phyloP scores from a whole-genome alignment of 2,797 vertebrate genomes.

The Poecilia gillii region DNA sequence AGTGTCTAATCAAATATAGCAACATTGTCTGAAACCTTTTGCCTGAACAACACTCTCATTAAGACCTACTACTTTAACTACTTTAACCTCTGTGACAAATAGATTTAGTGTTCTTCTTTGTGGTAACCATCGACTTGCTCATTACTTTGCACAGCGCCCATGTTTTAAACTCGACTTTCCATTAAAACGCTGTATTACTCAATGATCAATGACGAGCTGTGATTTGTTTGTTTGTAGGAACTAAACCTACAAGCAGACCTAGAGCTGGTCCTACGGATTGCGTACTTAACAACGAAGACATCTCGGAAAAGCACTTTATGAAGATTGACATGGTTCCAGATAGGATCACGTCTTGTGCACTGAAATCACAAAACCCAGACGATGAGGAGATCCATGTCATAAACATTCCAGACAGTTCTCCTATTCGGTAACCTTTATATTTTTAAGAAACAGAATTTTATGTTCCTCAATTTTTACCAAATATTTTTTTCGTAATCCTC shows the following conservation, averaged over 20 bases:
- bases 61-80: too few relatives aligned
- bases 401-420: slow-evolving; percentile 74
- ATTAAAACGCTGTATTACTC: not conserved
- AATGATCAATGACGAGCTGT: slow-evolving; percentile 1
- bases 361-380: not conserved
- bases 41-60: not conserved
- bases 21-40: slow-evolving; percentile 1
- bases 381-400: slow-evolving; percentile 74
- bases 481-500: not conserved
- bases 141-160: too few relatives aligned
- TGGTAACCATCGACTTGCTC: not conserved
- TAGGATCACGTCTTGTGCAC: slow-evolving; percentile 62
- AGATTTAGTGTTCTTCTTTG: too few relatives aligned
- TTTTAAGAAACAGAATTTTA: not conserved
- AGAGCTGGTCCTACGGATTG: slow-evolving; percentile 44
- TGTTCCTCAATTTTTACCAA: not conserved
- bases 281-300: slow-evolving; percentile 58
- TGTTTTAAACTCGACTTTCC: not conserved
- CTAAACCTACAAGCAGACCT: slow-evolving; percentile 19
- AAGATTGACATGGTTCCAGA: accelerated
- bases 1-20: not conserved
- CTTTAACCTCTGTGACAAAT: not conserved
- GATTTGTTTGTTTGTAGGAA: slow-evolving; percentile 59
- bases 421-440: slow-evolving; percentile 60
- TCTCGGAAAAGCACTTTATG: slow-evolving; percentile 61